Conservation (phyloP, 1,140 invertebrate species). For the Laodelphax striatellus region DNA sequence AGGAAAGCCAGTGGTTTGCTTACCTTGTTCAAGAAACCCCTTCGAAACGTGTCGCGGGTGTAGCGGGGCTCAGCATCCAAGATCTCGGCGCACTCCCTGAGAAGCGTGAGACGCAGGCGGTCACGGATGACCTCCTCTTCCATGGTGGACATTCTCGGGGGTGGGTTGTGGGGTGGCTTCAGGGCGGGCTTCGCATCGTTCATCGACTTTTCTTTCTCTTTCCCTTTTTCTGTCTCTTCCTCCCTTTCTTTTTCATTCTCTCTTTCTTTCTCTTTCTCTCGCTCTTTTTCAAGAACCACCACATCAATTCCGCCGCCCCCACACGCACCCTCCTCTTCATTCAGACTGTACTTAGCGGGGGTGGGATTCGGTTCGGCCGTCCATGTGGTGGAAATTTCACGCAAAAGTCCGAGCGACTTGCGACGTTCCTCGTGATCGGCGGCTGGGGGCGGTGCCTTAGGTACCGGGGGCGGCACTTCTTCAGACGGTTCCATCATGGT, state of each 20-base stretch:
- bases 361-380: neutral
- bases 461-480: slow-evolving; percentile 1
- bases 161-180: neutral
- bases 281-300: neutral
- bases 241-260: neutral
- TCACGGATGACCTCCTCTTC: slow-evolving; percentile 51
- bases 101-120: slow-evolving; percentile 36
- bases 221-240: neutral
- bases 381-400: slow-evolving; percentile 13
- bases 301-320: neutral
- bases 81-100: slow-evolving; percentile 50
- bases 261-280: neutral
- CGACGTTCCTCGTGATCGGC: neutral
- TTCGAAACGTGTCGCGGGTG: slow-evolving; percentile 44
- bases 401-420: slow-evolving; percentile 13
- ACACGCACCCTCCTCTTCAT: slow-evolving; percentile 8
- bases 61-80: slow-evolving; percentile 33
- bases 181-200: neutral
- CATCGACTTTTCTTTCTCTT: slow-evolving; percentile 1
- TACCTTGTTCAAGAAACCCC: slow-evolving; percentile 53
- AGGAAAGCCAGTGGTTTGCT: slow-evolving; percentile 16
- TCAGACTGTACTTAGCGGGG: slow-evolving; percentile 12
- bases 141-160: slow-evolving; percentile 42
- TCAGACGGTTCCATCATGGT: neutral
- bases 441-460: slow-evolving; percentile 2